phyloP scores from a whole-genome alignment of 2,888 invertebrate species.

The Acheta domesticus region DNA sequence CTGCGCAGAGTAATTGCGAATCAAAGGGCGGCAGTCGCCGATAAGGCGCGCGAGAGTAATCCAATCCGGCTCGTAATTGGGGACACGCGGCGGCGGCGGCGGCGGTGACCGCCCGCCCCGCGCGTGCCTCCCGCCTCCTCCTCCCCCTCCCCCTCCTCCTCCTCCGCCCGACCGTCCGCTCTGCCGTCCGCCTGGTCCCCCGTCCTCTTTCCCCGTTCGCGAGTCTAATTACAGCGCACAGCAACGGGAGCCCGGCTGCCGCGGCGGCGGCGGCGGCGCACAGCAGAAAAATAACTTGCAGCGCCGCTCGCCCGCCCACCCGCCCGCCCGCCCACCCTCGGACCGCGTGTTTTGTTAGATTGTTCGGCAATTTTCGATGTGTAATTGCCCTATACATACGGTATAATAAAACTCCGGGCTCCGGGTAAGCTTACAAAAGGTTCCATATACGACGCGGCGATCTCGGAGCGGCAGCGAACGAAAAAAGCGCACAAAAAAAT shows the following conservation, averaged over 20 bases:
- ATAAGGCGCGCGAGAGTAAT: constrained; percentile 1
- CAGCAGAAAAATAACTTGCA: no score
- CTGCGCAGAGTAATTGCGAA: constrained; percentile 18
- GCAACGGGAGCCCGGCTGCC: no score
- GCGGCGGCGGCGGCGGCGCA: no score
- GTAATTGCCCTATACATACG: constrained; percentile 18
- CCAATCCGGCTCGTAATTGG: neutral
- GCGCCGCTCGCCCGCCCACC: no score
- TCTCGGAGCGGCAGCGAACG: neutral
- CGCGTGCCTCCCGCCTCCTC: neutral
- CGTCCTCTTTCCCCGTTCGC: neutral
- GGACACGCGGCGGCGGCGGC: neutral
- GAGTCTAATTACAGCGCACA: no score
- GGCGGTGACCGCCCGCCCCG: no score
- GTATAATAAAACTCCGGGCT: neutral
- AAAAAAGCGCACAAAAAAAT: neutral
- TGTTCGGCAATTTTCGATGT: constrained; percentile 18
- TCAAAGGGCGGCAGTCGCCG: neutral
- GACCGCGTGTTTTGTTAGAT: neutral
- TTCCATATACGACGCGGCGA: neutral
- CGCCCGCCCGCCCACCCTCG: no score
- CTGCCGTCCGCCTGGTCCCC: neutral
- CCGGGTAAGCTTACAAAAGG: neutral
- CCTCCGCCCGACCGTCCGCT: neutral
- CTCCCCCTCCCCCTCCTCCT: neutral